phyloP scores from a whole-genome alignment of 1,140 invertebrate genomes.

The Scaptodrosophila lebanonensis region DNA sequence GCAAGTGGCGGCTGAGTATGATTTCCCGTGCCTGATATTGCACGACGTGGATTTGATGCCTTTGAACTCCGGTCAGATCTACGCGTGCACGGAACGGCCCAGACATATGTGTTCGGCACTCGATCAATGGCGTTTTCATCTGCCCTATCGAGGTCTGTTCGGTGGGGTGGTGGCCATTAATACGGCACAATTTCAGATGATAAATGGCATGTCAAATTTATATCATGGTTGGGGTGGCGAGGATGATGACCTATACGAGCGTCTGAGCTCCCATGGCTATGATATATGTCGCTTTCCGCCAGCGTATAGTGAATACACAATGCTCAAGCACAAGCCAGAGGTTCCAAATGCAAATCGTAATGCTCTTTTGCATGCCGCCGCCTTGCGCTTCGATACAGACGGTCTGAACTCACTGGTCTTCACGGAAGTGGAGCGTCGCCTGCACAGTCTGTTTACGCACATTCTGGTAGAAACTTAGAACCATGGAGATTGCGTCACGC shows the following conservation, averaged over 20 bases:
- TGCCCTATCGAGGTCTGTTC: slow-evolving; percentile 86
- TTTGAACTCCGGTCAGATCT: slow-evolving; percentile 91
- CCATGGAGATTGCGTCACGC: background rate
- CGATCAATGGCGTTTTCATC: slow-evolving; percentile 90
- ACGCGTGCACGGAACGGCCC: slow-evolving; percentile 91
- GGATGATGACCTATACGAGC: slow-evolving; percentile 91
- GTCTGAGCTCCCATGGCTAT: slow-evolving; percentile 79
- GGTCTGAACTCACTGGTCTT: slow-evolving; percentile 85
- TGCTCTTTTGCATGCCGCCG: slow-evolving; percentile 76
- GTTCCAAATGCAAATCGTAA: slow-evolving; percentile 56
- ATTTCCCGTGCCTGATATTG: slow-evolving; percentile 93
- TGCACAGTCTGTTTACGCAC: slow-evolving; percentile 81
- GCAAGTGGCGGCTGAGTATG: slow-evolving; percentile 83
- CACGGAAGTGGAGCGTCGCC: slow-evolving; percentile 79
- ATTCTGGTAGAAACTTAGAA: slow-evolving; percentile 78
- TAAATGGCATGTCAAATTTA: slow-evolving; percentile 92
- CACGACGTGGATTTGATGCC: slow-evolving; percentile 97
- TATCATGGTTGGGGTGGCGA: slow-evolving; percentile 94
- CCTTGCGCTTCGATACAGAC: slow-evolving; percentile 80
- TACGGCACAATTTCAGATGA: slow-evolving; percentile 83
- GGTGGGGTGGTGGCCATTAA: slow-evolving; percentile 87
- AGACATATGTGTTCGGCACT: slow-evolving; percentile 95
- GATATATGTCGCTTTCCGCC: slow-evolving; percentile 85
- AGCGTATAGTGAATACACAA: slow-evolving; percentile 85
- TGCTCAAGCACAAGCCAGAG: slow-evolving; percentile 85